Percentiles rank a stretch among this genome's conserved stretches.
Evolutionary conservation across 2,797 vertebrate species (phyloP).

Genomic region (Pipistrellus pygmaeus): DNA sequence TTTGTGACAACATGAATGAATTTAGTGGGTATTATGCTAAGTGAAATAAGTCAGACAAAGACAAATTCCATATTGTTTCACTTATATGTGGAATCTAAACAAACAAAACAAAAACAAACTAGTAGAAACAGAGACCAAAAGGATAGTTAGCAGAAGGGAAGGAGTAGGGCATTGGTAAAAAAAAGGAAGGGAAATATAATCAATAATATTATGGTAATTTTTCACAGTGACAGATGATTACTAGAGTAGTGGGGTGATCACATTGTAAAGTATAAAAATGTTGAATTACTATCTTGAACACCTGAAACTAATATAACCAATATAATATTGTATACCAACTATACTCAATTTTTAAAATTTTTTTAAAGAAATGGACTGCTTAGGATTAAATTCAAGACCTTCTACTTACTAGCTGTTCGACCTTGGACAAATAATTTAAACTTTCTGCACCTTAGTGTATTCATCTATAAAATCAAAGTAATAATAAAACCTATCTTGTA

Average conservation of each 20-base stretch:
- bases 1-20: background rate
- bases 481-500: background rate
- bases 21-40: background rate
- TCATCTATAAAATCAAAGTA: constrained; percentile 41
- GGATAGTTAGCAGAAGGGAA: background rate
- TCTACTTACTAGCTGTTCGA: background rate
- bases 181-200: background rate
- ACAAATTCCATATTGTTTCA: background rate
- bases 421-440: constrained; percentile 36
- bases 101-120: background rate
- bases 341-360: background rate
- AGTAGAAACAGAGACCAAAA: background rate
- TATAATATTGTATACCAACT: background rate
- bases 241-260: background rate
- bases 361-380: background rate
- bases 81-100: background rate
- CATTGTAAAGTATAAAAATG: background rate
- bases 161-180: background rate
- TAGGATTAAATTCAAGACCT: background rate
- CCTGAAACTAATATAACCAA: background rate
- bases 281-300: background rate
- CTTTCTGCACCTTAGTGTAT: background rate
- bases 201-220: background rate
- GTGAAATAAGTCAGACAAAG: background rate
- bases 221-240: background rate